A percentile compares a stretch with the other conserved stretches of the same genome.
These are phyloP conservation scores for Tetrax tetrax DNA, from an alignment of 2,113 vertebrate genomes.

Conservation along the genomic window DNA sequence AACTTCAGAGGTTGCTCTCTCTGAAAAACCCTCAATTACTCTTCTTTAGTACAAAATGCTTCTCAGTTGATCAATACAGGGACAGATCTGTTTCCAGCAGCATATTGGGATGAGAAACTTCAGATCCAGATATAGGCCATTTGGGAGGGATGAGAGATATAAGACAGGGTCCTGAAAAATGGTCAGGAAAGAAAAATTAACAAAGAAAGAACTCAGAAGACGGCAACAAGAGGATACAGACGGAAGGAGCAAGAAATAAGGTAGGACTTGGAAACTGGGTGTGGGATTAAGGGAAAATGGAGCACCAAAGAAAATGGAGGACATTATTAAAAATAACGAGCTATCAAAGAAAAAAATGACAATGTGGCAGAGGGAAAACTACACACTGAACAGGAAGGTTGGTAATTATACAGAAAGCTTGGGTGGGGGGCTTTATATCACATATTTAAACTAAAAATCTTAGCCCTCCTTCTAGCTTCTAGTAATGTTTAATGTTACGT, in stretches of 20 bases:
- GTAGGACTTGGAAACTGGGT: conserved; percentile 56
- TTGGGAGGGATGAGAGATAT: conserved; percentile 54
- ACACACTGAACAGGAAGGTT: neutral
- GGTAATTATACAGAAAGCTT: neutral
- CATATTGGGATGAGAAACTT: conserved; percentile 43
- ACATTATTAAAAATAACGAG: neutral
- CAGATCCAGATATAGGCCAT: conserved; percentile 35
- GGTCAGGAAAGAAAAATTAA: conserved; percentile 60
- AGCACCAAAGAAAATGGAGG: neutral
- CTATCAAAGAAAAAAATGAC: neutral
- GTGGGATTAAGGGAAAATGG: conserved; percentile 46
- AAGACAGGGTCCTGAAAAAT: conserved; percentile 62
- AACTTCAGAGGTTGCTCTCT: conserved; percentile 54
- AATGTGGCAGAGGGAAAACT: neutral
- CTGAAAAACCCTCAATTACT: conserved; percentile 47
- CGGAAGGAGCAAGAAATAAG: conserved; percentile 59
- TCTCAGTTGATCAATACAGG: conserved; percentile 42
- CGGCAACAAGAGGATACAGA: conserved; percentile 58
- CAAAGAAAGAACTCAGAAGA: conserved; percentile 57
- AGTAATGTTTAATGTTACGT: neutral
- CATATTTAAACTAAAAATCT: neutral
- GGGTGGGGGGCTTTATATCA: neutral
- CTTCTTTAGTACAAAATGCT: conserved; percentile 40
- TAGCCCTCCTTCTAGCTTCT: neutral
- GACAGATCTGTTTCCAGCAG: conserved; percentile 50